These are phyloP conservation scores for Drosophila anceps DNA, from an alignment of 2,888 invertebrate species.

Conservation along the genomic window DNA sequence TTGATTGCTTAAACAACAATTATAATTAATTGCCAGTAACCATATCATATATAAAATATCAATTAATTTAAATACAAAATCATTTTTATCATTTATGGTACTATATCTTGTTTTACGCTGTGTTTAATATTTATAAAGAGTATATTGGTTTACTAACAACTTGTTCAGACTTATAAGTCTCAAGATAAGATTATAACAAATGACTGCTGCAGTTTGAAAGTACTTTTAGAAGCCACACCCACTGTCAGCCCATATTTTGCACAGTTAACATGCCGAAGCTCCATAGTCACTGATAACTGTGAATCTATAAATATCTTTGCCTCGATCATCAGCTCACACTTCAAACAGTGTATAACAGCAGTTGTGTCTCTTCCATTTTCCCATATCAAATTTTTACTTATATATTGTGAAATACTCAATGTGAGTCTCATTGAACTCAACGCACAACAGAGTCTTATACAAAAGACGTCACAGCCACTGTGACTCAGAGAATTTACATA, in stretches of 20 bases:
- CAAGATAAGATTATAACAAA: not conserved
- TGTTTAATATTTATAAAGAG: not conserved
- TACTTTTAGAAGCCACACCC: not conserved
- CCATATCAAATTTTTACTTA: not conserved
- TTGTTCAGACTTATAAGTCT: not conserved
- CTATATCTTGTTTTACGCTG: not conserved
- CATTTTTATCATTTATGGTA: not conserved
- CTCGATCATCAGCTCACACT: not conserved
- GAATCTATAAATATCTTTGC: not conserved
- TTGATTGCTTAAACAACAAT: not conserved
- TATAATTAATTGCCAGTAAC: not conserved
- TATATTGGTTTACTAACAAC: not conserved
- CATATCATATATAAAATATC: not conserved
- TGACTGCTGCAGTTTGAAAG: not conserved
- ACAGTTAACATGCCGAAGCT: not conserved
- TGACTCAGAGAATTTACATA: slow-evolving; percentile 30
- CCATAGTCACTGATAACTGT: not conserved
- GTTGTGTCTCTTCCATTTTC: not conserved
- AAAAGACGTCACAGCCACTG: slow-evolving; percentile 22
- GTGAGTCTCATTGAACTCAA: not conserved
- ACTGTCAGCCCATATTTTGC: not conserved
- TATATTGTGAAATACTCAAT: slow-evolving; percentile 20
- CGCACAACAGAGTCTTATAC: slow-evolving; percentile 5
- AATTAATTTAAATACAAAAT: not conserved
- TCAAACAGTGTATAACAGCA: not conserved